These are phyloP conservation scores for Onychomys arenicola DNA, from an alignment of 2,797 vertebrate species.

Conservation along the genomic window DNA sequence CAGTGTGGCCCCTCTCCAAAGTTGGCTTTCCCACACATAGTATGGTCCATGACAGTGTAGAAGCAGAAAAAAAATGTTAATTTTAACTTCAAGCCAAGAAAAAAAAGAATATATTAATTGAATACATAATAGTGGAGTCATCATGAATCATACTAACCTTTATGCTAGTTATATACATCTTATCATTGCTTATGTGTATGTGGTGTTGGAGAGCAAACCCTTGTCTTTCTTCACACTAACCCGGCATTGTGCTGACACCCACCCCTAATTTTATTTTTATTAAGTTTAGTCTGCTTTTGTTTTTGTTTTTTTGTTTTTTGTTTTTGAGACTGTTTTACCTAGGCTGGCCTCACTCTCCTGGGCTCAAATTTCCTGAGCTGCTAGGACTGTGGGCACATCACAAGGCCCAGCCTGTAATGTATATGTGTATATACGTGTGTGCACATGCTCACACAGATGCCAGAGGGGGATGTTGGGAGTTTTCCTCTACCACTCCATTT, in stretches of 20 bases:
- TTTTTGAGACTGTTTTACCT: neutral
- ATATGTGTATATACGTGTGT: neutral
- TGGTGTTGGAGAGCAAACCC: neutral
- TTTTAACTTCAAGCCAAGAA: conserved; percentile 50
- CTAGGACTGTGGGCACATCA: neutral
- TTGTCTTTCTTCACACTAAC: neutral
- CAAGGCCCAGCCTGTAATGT: neutral
- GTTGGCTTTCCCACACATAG: neutral
- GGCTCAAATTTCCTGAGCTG: neutral
- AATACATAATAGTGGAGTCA: neutral
- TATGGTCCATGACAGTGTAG: neutral
- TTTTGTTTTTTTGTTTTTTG: neutral
- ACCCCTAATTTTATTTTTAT: neutral
- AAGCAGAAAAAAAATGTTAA: neutral
- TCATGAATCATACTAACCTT: conserved; percentile 13
- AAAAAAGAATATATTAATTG: neutral
- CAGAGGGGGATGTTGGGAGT: too few relatives aligned
- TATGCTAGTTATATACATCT: neutral
- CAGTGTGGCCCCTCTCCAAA: neutral
- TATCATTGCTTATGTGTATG: neutral
- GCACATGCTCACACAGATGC: too few relatives aligned
- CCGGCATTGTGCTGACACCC: neutral
- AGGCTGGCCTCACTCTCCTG: neutral
- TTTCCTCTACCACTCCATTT: too few relatives aligned
- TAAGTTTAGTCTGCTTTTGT: neutral